Evolutionary conservation across 2,797 vertebrate genomes (phyloP).

Genomic region (Melanotaenia trifasciata): DNA sequence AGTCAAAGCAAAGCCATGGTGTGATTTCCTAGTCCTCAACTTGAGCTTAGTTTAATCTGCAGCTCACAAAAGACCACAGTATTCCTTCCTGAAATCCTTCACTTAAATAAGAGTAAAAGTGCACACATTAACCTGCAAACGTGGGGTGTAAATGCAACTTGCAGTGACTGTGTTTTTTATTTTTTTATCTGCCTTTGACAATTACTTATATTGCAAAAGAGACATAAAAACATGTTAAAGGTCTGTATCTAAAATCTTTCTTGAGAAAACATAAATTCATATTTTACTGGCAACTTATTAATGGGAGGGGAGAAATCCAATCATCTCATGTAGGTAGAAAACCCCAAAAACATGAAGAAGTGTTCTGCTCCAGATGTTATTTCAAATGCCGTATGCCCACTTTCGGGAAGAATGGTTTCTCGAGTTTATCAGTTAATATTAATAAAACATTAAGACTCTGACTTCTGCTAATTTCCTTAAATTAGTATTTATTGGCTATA

Average conservation of each 20-base stretch:
- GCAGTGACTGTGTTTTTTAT: background rate
- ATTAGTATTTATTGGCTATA: background rate
- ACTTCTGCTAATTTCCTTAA: background rate
- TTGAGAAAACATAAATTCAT: conserved; percentile 33
- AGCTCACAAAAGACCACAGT: conserved; percentile 58
- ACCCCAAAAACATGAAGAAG: conserved; percentile 29
- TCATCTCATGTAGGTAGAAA: conserved; percentile 13
- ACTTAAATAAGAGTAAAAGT: conserved; percentile 22
- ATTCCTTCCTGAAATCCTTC: conserved; percentile 56
- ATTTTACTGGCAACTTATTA: conserved; percentile 38
- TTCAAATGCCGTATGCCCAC: conserved; percentile 27
- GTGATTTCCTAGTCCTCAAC: conserved; percentile 64
- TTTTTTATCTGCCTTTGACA: conserved; percentile 23
- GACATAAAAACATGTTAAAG: conserved; percentile 51
- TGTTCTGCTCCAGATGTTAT: conserved; percentile 39
- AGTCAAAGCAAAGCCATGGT: conserved; percentile 57
- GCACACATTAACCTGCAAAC: conserved; percentile 18
- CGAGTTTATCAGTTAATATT: conserved; percentile 13
- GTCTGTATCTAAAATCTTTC: conserved; percentile 5
- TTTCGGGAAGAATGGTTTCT: conserved; percentile 7
- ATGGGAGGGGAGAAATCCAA: conserved; percentile 22
- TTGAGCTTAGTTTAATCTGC: conserved; percentile 74
- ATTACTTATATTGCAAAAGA: conserved; percentile 28
- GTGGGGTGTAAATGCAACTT: conserved; percentile 18
- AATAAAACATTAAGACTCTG: background rate